These are phyloP conservation scores for Wasmannia auropunctata DNA, from an alignment of 1,140 invertebrate species.

Conservation along the genomic window DNA sequence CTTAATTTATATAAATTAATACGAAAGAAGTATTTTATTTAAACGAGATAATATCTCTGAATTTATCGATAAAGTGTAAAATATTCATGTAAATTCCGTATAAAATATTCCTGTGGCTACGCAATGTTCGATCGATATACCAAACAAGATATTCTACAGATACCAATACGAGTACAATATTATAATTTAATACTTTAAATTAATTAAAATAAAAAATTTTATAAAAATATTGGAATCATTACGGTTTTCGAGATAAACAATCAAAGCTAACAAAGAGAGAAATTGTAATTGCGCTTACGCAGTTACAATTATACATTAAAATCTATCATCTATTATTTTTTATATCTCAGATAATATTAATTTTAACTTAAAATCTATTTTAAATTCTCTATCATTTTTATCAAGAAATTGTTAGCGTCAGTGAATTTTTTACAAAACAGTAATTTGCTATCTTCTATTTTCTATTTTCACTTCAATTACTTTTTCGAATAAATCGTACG, in stretches of 20 bases:
- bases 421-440: background rate
- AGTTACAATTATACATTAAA: background rate
- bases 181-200: background rate
- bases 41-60: constrained; percentile 14
- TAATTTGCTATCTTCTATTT: background rate
- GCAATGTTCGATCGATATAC: background rate
- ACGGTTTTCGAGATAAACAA: background rate
- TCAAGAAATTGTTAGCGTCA: background rate
- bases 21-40: background rate
- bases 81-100: background rate
- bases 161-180: background rate
- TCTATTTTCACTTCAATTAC: background rate
- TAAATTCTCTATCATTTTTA: background rate
- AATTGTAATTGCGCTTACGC: background rate
- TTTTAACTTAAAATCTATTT: background rate
- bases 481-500: background rate
- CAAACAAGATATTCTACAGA: background rate
- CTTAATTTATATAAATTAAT: background rate
- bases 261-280: background rate
- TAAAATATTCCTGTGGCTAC: background rate
- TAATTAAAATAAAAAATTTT: background rate
- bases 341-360: background rate
- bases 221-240: background rate
- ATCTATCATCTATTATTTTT: background rate
- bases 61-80: background rate